Percentiles rank a stretch among this genome's conserved stretches.
These are phyloP conservation scores for Hiodon tergisus DNA, from an alignment of 2,113 vertebrate species.

Conservation along the genomic window DNA sequence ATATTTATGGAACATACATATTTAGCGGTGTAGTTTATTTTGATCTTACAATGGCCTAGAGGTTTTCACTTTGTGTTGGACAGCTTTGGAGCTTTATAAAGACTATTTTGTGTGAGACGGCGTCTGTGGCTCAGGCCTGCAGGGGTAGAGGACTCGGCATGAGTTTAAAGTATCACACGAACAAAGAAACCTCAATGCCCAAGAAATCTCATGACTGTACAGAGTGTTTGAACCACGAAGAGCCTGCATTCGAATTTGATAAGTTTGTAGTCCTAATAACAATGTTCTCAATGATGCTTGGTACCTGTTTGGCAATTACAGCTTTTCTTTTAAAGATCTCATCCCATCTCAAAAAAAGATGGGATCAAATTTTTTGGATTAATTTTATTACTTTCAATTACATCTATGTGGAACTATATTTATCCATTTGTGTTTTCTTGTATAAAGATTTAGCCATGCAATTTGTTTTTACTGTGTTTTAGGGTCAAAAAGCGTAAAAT, in stretches of 20 bases:
- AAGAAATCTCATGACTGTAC: slow-evolving; percentile 45
- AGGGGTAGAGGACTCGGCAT: background rate
- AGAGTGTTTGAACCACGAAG: background rate
- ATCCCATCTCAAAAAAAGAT: too few relatives aligned
- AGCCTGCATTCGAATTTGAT: background rate
- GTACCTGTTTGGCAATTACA: too few relatives aligned
- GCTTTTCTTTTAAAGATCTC: too few relatives aligned
- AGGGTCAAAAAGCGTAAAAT: slow-evolving; percentile 94
- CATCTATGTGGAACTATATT: background rate
- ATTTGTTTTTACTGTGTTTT: slow-evolving; percentile 25
- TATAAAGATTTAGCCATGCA: background rate
- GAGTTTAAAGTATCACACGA: background rate
- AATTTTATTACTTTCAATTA: too few relatives aligned
- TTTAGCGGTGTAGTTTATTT: background rate
- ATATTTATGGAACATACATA: too few relatives aligned
- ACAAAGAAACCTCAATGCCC: slow-evolving; percentile 23
- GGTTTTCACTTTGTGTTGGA: background rate
- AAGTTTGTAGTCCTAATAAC: slow-evolving; percentile 17
- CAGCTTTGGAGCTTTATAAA: slow-evolving; percentile 7
- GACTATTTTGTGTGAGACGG: slow-evolving; percentile 17
- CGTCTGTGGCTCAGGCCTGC: background rate
- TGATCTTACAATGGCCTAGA: background rate
- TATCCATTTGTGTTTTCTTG: slow-evolving; percentile 28
- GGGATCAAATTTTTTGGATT: too few relatives aligned
- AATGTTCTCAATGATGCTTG: background rate